Evolutionary conservation across 2,797 vertebrate genomes (phyloP).

Genomic region (Gadopsis bispinosus): DNA sequence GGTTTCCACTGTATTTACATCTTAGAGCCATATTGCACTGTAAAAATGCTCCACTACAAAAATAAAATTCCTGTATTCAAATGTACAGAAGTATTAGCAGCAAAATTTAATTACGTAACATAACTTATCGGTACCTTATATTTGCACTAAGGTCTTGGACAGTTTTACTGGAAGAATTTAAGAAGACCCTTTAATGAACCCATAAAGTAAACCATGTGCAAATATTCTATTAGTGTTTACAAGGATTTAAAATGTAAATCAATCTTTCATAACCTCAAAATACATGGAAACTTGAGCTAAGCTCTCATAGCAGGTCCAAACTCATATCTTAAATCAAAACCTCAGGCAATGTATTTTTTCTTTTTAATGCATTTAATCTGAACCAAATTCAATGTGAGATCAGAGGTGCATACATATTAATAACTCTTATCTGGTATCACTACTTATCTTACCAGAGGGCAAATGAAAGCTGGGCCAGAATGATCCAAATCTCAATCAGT

Average conservation of each 20-base stretch:
- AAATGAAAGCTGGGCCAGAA: slow-evolving; percentile 36
- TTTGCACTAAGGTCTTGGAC: background rate
- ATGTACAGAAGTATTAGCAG: background rate
- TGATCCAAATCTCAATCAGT: slow-evolving; percentile 51
- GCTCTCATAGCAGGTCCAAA: slow-evolving; percentile 15
- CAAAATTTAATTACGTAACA: background rate
- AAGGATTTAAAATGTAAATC: slow-evolving; percentile 12
- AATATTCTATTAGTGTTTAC: slow-evolving; percentile 7
- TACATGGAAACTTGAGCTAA: slow-evolving; percentile 19
- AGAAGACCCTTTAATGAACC: background rate
- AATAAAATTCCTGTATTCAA: background rate
- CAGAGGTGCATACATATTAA: slow-evolving; percentile 51
- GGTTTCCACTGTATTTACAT: background rate
- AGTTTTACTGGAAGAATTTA: background rate
- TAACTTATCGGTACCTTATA: background rate
- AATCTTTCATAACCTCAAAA: slow-evolving; percentile 22
- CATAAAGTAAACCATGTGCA: slow-evolving; percentile 8
- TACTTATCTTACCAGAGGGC: slow-evolving; percentile 45
- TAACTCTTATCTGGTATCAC: slow-evolving; percentile 49
- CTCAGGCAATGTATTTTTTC: slow-evolving; percentile 15
- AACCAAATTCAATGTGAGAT: slow-evolving; percentile 40
- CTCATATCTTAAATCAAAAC: slow-evolving; percentile 33
- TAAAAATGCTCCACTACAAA: background rate
- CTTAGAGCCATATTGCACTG: background rate
- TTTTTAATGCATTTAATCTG: slow-evolving; percentile 22